These are phyloP conservation scores for Steinernema scapterisci DNA, from an alignment of 2,888 invertebrate species.

Conservation along the genomic window DNA sequence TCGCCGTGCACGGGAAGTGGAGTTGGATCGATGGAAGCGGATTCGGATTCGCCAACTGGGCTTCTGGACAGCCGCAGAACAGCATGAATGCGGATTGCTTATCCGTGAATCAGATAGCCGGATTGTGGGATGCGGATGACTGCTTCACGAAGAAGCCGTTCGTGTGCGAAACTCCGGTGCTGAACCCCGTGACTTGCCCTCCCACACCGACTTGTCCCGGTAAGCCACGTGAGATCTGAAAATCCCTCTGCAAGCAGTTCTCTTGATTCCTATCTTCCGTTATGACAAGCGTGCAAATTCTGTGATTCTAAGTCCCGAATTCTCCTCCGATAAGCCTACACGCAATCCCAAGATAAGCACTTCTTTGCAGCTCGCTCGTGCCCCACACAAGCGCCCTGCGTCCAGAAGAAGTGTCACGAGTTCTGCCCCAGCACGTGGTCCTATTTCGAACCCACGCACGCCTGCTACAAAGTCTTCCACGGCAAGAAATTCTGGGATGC, in stretches of 20 bases:
- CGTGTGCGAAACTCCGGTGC: slow-evolving; percentile 17
- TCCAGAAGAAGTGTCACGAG: not conserved
- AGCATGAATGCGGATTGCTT: not conserved
- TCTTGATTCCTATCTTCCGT: no score
- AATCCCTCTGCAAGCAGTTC: no score
- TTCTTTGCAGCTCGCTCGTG: not conserved
- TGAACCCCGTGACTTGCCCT: not conserved
- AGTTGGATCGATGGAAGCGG: slow-evolving; percentile 27
- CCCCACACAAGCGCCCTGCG: not conserved
- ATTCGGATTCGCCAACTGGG: slow-evolving; percentile 22
- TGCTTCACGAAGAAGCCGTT: slow-evolving; percentile 20
- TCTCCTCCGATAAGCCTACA: not conserved
- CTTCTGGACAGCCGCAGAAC: slow-evolving; percentile 23
- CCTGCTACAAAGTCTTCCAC: slow-evolving; percentile 28
- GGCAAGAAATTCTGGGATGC: slow-evolving; percentile 27
- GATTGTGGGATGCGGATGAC: slow-evolving; percentile 16
- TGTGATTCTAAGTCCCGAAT: not conserved
- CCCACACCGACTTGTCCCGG: slow-evolving; percentile 3
- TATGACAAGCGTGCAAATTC: no score
- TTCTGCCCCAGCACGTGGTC: slow-evolving; percentile 7
- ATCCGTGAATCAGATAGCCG: not conserved
- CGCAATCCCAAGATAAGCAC: not conserved
- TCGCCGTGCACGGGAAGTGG: slow-evolving; percentile 13
- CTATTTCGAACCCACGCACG: not conserved
- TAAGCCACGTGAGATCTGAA: not conserved